These are phyloP conservation scores for Anguilla megastoma DNA, from an alignment of 2,797 vertebrate species.

Conservation along the genomic window DNA sequence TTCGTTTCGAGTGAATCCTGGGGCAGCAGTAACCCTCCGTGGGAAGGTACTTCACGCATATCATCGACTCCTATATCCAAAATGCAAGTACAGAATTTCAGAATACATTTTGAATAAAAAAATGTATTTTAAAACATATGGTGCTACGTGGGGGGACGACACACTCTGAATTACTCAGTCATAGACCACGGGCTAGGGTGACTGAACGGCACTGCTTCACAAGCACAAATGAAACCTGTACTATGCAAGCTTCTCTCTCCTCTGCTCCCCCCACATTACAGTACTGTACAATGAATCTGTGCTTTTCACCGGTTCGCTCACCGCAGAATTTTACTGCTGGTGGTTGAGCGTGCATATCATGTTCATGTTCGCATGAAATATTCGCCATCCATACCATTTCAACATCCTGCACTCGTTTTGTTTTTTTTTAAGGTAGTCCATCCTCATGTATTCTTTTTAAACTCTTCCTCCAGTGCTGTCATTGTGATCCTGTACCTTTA, in stretches of 20 bases:
- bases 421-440: background rate
- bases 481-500: background rate
- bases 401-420: constrained; percentile 23
- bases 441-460: background rate
- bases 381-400: constrained; percentile 26
- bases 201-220: constrained; percentile 58
- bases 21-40: constrained; percentile 23
- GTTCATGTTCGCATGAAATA: constrained; percentile 19
- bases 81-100: constrained; percentile 39
- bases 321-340: constrained; percentile 11
- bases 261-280: constrained; percentile 37
- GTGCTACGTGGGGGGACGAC: constrained; percentile 70
- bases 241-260: constrained; percentile 75
- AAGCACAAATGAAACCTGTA: constrained; percentile 77
- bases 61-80: constrained; percentile 54
- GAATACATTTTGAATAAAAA: constrained; percentile 38
- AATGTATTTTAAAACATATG: constrained; percentile 57
- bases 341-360: constrained; percentile 10
- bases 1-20: constrained; percentile 32
- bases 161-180: constrained; percentile 46
- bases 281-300: constrained; percentile 43
- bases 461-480: constrained; percentile 26
- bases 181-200: constrained; percentile 38
- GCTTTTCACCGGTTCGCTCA: background rate
- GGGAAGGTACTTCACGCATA: constrained; percentile 46